Evolutionary conservation across 1,140 invertebrate genomes (phyloP), one percentile per base, ranked within the genome.

Genomic region (Drosophila nikananu): DNA sequence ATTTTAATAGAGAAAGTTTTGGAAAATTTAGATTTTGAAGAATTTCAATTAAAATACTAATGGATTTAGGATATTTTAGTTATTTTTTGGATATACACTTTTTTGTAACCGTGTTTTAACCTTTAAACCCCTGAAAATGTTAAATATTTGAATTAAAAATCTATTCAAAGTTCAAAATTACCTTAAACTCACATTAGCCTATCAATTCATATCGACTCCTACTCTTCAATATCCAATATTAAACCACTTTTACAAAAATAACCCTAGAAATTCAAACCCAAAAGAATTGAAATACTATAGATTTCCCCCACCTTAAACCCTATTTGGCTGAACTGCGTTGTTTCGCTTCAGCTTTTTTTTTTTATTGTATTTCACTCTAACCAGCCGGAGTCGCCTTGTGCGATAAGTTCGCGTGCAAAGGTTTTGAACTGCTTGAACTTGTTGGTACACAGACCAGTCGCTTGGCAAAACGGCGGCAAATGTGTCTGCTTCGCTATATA

Each of bases 371-470:
- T 65, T 70, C 83, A 86, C 76, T 63, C 79, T 65, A 86, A 82
- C 74, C 70, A 75, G 74, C 74, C 68, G 70, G 39, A 46, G 49
- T 58, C 48, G 60, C 49, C 68, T 74, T 80, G 39, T 68, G 76
- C 80, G 84, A 89, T 89, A 87, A 89, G 84, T 87, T 87, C 77
- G 84, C 77, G 84, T 76, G 77, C 84, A 89, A 87, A 87, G 84
- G 84, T 87, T 81, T 67, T 89, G 84, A 87, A 87, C 84, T 65
- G 63, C 86, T 78, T 87, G 84, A 87, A 87, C 84, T 81, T 78
- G 84, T 74, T 77, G 67, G 81, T 55, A 80, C 57, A 70, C 49
- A 52, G 67, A 77, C 37, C 23, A 51, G 30, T 35, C n/a, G 25
- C 30, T 35, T 23, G 60, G 51, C 62, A 63, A 64, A 44, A 49